phyloP scores from a whole-genome alignment of 2,888 invertebrate genomes.

The Cataglyphis cursor region DNA sequence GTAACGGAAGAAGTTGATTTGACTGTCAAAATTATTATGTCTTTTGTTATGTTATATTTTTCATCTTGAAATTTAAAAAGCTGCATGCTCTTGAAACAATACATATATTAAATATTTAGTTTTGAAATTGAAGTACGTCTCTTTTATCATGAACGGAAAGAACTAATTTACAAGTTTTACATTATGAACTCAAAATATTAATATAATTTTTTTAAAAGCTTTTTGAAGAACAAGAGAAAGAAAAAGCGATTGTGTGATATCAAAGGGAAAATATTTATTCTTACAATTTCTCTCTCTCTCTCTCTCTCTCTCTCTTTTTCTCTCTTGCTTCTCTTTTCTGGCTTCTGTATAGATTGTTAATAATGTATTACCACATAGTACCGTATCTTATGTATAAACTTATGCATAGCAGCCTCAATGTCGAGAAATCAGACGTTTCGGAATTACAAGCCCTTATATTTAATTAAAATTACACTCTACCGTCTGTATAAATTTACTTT shows the following conservation, averaged over 20 bases:
- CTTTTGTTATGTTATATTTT: not conserved
- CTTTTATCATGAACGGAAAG: not conserved
- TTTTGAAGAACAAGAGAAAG: not conserved
- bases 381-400: not conserved
- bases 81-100: not conserved
- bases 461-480: not conserved
- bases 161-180: slow-evolving; percentile 18
- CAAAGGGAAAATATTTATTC: not conserved
- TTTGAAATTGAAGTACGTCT: not conserved
- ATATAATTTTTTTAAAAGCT: not conserved
- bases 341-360: not conserved
- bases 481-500: not conserved
- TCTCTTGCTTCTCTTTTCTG: not conserved
- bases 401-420: not conserved
- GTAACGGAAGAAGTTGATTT: not conserved
- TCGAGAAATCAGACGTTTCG: not conserved
- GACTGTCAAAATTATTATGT: not conserved
- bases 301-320: not conserved
- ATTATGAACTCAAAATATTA: not conserved
- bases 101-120: not conserved
- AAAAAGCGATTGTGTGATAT: not conserved
- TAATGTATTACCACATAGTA: not conserved
- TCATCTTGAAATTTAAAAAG: not conserved
- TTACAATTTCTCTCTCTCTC: not conserved
- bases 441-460: not conserved